phyloP scores from a whole-genome alignment of 2,888 invertebrate species.

The Caenorhabditis wallacei region DNA sequence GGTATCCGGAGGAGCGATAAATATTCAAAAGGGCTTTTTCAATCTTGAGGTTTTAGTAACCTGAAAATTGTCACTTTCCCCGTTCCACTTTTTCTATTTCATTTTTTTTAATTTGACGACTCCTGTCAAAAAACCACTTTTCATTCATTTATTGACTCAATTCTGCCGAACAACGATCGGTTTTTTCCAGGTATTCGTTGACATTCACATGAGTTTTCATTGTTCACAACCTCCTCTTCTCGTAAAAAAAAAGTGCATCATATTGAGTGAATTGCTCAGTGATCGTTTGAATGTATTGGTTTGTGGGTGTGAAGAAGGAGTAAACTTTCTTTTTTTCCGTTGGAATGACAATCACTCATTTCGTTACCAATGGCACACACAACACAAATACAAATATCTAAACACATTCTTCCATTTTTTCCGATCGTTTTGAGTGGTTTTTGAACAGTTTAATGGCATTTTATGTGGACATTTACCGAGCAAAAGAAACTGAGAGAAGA shows the following conservation, averaged over 20 bases:
- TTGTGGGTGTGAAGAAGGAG: slow-evolving; percentile 24
- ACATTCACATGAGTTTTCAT: slow-evolving; percentile 33
- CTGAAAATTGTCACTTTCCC: too few relatives aligned
- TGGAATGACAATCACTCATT: slow-evolving; percentile 19
- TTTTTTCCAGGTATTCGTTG: slow-evolving; percentile 27
- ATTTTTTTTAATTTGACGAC: neutral
- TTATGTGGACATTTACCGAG: slow-evolving; percentile 14
- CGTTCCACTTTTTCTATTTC: too few relatives aligned
- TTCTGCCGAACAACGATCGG: slow-evolving; percentile 23
- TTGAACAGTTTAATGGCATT: slow-evolving; percentile 29
- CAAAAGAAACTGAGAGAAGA: neutral
- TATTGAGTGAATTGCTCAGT: slow-evolving; percentile 18
- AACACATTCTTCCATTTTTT: slow-evolving; percentile 17
- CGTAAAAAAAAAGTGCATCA: slow-evolving; percentile 14
- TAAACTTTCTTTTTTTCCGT: neutral
- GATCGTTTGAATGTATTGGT: slow-evolving; percentile 25
- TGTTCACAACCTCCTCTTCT: slow-evolving; percentile 18
- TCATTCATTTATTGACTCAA: slow-evolving; percentile 15
- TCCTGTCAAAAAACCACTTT: slow-evolving; percentile 18
- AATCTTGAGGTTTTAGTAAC: too few relatives aligned
- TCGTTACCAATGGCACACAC: slow-evolving; percentile 17
- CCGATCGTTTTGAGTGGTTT: slow-evolving; percentile 28
- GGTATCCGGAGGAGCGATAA: too few relatives aligned
- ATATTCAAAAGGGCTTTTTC: too few relatives aligned
- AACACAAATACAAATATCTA: slow-evolving; percentile 34